phyloP scores from a whole-genome alignment of 2,113 vertebrate species.

The Scartelaos histophorus region DNA sequence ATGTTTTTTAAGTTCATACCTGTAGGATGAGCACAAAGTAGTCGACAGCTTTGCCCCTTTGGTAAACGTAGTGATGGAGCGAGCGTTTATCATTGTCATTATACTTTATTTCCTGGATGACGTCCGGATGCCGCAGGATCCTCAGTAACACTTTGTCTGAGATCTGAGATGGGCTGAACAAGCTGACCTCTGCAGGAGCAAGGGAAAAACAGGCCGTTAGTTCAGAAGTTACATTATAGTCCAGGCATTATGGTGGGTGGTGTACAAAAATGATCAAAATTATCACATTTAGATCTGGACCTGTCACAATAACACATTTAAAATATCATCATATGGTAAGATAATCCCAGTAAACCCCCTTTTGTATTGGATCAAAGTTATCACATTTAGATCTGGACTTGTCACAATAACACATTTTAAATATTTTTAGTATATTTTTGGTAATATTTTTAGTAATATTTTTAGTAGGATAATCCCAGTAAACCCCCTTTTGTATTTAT shows the following conservation, averaged over 20 bases:
- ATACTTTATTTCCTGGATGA: constrained; percentile 94
- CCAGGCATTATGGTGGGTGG: not conserved
- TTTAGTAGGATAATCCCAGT: too few species aligned
- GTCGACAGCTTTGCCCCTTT: constrained; percentile 86
- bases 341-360: too few species aligned
- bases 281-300: too few species aligned
- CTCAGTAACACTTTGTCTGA: constrained; percentile 92
- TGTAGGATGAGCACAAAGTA: constrained; percentile 91
- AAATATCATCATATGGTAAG: too few species aligned
- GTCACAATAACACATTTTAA: too few species aligned
- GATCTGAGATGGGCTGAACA: constrained; percentile 84
- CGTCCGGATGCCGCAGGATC: constrained; percentile 89
- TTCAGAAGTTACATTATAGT: not conserved
- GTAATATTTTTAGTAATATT: too few species aligned
- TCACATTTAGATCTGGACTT: too few species aligned
- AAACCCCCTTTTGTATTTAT: too few species aligned
- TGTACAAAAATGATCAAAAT: too few species aligned
- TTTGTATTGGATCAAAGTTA: too few species aligned
- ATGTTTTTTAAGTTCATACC: constrained; percentile 62
- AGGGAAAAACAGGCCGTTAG: not conserved
- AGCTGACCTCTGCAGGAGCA: constrained; percentile 80
- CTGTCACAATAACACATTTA: too few species aligned
- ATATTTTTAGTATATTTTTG: too few species aligned
- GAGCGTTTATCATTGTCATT: constrained; percentile 83
- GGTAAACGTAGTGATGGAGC: constrained; percentile 84